A percentile compares a stretch with the other conserved stretches of the same genome.
Conservation (phyloP, 2,888 invertebrate species). For the Escarpia spicata region DNA sequence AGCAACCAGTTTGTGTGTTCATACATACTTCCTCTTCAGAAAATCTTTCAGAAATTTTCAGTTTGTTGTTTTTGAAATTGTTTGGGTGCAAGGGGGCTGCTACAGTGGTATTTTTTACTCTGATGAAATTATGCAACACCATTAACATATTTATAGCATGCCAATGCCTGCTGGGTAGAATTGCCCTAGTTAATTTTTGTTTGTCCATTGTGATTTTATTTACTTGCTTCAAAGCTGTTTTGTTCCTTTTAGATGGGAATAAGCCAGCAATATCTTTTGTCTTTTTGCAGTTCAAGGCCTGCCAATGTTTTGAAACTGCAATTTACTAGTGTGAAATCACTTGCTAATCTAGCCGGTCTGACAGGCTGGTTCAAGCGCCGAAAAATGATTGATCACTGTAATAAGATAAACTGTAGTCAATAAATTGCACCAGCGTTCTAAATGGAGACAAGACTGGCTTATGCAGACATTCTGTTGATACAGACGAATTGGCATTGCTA, state of each 20-base stretch:
- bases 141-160: neutral
- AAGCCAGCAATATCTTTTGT: neutral
- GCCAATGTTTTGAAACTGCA: neutral
- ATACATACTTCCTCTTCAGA: neutral
- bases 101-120: neutral
- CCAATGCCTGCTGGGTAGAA: neutral
- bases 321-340: neutral
- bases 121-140: neutral
- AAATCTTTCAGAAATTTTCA: neutral
- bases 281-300: neutral
- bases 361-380: neutral
- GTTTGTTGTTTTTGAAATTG: neutral
- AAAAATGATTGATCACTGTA: constrained; percentile 7
- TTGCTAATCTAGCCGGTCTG: neutral
- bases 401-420: neutral
- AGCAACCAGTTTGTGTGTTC: neutral
- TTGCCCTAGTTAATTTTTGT: neutral
- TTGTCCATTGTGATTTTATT: neutral
- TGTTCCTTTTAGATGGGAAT: neutral
- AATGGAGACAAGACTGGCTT: neutral
- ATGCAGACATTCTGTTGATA: neutral
- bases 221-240: neutral
- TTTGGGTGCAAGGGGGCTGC: neutral
- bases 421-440: neutral
- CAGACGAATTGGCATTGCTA: neutral